Base-by-base conservation (phyloP, 2,888 invertebrate species). In the Agelastica alni region DNA sequence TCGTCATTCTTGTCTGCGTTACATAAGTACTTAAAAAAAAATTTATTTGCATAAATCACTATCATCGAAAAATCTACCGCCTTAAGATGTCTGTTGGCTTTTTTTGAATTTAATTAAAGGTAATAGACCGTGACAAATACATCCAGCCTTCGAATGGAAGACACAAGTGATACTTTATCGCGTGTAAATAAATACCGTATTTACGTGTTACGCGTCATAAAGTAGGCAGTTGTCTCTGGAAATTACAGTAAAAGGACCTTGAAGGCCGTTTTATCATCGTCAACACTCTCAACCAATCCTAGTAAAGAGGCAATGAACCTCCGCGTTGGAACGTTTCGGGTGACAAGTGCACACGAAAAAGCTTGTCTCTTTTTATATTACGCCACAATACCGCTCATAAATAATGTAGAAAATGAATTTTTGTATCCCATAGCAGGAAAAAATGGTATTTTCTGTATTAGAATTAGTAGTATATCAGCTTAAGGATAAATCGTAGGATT, bases 191-290 rank as follows among this genome's bases (percentile, higher is more conserved):
- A 45, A 45, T 45, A 45, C 45, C 32, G 20, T 45, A 45, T 45
- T 45, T 45, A 45, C 45, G 45, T 45, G 45, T 45, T 45, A 32
- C 32, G 45, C 45, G 45, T 45, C 45, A 45, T 45, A 45, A 45
- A 45, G 31, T 45, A 45, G 45, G 32, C 45, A 45, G 32, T 45
- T 45, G 45, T 45, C 45, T 45, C 45, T 34, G 32, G 45, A 34
- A 22, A 45, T 45, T 45, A 45, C 45, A 26, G 13, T 28, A 9
- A 14, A 42, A 42, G 45, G 45, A 31, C 45, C 32, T 32, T 13
- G 30, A 32, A 45, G 45, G 45, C 6, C 45, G 45, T 32, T 45
- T 45, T 45, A 45, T 45, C 45, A 45, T 45, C 45, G 45, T 28
- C 34, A 42, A 42, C 42, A 42, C 42, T 42, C 28, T 26, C 26